phyloP scores from a whole-genome alignment of 2,113 vertebrate species.

The Tetraodon nigroviridis region DNA sequence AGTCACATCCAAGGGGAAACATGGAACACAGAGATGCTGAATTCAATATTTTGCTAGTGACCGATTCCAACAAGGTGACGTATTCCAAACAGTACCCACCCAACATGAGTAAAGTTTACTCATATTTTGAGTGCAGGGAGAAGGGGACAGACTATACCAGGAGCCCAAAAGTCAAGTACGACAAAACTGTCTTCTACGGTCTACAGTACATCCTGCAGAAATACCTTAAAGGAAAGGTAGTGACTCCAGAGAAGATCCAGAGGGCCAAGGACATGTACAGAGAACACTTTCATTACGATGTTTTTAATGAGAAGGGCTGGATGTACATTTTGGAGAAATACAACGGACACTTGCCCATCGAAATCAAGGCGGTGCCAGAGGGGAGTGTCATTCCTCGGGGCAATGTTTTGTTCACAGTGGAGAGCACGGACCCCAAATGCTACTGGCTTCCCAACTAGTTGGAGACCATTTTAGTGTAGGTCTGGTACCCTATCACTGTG shows the following conservation, averaged over 20 bases:
- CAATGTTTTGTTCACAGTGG: conserved; percentile 78
- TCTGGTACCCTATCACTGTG: conserved; percentile 80
- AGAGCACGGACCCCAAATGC: conserved; percentile 75
- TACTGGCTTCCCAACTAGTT: conserved; percentile 70
- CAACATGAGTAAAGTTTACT: conserved; percentile 98
- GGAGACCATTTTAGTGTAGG: conserved; percentile 76
- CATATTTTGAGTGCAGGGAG: conserved; percentile 98
- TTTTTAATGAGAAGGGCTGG: conserved; percentile 96
- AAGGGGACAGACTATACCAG: conserved; percentile 89
- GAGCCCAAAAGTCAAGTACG: conserved; percentile 92
- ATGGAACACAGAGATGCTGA: conserved; percentile 19
- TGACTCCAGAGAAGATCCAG: conserved; percentile 95
- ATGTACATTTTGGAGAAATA: conserved; percentile 91
- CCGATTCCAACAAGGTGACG: conserved; percentile 81
- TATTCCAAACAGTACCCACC: conserved; percentile 99
- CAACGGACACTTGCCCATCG: conserved; percentile 72
- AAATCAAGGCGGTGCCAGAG: conserved; percentile 77
- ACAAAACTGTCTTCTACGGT: conserved; percentile 97
- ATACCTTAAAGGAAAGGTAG: conserved; percentile 93
- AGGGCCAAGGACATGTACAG: conserved; percentile 95
- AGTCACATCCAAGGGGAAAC: no score
- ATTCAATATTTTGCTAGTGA: conserved; percentile 74
- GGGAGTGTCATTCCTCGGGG: conserved; percentile 72
- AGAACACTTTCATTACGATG: conserved; percentile 97
- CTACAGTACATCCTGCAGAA: conserved; percentile 98